Evolutionary conservation across 2,888 invertebrate species (phyloP).

Genomic region (Pachycephus smyrnensis): DNA sequence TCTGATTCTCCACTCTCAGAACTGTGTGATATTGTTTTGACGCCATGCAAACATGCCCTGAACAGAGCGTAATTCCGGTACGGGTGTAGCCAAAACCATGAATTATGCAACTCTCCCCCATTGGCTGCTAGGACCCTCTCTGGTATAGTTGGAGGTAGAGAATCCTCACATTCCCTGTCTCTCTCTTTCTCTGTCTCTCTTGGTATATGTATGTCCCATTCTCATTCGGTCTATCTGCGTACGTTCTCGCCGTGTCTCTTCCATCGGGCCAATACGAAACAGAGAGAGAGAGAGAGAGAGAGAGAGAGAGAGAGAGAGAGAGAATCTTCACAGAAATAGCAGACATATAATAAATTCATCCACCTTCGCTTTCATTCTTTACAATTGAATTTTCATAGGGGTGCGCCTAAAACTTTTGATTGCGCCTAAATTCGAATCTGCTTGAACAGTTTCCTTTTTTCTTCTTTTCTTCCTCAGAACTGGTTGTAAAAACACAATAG

Average conservation of each 20-base stretch:
- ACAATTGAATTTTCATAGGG: conserved; percentile 25
- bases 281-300: conserved; percentile 36
- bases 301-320: conserved; percentile 36
- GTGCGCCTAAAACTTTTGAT: conserved; percentile 20
- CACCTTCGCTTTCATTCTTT: background rate
- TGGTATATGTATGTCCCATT: background rate
- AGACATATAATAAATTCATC: conserved; percentile 11
- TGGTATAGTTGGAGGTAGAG: conserved; percentile 28
- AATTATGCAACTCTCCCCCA: conserved; percentile 55
- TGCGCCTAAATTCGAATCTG: background rate
- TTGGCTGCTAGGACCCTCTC: conserved; percentile 47
- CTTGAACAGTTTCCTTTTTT: background rate
- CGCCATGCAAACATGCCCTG: conserved; percentile 45
- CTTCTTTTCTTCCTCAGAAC: background rate
- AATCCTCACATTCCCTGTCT: conserved; percentile 34
- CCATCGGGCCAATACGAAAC: conserved; percentile 7
- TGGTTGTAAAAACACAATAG: background rate
- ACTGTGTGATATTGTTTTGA: conserved; percentile 33
- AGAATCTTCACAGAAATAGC: conserved; percentile 28
- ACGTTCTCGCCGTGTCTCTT: background rate
- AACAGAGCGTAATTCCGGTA: conserved; percentile 53
- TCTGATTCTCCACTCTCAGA: conserved; percentile 2
- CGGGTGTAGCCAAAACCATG: conserved; percentile 55
- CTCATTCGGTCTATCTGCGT: background rate
- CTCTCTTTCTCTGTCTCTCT: conserved; percentile 16